phyloP scores from a whole-genome alignment of 1,140 invertebrate species.

The Triops cancriformis region DNA sequence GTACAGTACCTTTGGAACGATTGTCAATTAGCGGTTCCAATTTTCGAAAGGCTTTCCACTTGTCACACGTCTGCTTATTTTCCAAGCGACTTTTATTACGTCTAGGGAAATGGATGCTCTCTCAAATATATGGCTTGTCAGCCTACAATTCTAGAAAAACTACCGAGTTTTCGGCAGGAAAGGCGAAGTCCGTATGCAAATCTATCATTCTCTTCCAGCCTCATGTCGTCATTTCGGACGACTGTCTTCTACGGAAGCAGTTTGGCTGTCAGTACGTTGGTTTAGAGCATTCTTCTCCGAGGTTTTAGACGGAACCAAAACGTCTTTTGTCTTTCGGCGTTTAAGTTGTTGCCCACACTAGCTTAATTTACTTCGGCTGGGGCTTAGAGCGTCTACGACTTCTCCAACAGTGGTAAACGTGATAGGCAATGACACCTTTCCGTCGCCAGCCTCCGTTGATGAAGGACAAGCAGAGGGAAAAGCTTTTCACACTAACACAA shows the following conservation, averaged over 20 bases:
- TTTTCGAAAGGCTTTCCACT: no score
- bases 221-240: background rate
- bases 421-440: background rate
- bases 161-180: background rate
- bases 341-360: background rate
- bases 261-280: background rate
- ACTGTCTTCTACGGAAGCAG: background rate
- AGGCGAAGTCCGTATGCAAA: background rate
- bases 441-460: background rate
- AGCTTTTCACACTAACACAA: slow-evolving; percentile 10
- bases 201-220: background rate
- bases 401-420: background rate
- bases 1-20: no score
- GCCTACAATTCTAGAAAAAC: background rate
- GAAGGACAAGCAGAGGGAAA: background rate
- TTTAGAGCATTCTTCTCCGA: background rate
- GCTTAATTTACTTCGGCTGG: background rate
- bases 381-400: background rate
- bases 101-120: no score
- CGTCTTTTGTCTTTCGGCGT: background rate
- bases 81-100: no score
- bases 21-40: no score
- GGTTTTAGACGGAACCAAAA: background rate
- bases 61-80: no score
- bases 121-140: background rate